A percentile compares a stretch with the other conserved stretches of the same genome.
phyloP scores from a whole-genome alignment of 1,140 invertebrate species.

The Dolichoris vasculosae region DNA sequence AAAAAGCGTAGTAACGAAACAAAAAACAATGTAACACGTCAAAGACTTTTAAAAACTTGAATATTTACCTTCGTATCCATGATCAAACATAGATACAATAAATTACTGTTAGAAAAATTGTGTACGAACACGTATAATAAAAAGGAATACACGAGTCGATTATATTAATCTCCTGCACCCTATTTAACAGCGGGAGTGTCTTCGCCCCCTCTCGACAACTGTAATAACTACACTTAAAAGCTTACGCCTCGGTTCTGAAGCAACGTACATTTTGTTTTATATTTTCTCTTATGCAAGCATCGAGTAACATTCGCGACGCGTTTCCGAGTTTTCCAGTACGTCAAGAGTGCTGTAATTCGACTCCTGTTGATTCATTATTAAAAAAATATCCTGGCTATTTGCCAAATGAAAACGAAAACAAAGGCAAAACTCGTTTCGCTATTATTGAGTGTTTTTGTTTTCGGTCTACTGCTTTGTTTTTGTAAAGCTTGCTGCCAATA shows the following conservation, averaged over 20 bases:
- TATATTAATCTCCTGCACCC: conserved; percentile 1
- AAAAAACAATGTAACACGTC: not conserved
- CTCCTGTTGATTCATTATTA: not conserved
- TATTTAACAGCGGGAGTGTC: conserved; percentile 1
- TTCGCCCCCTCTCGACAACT: conserved; percentile 22
- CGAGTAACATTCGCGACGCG: no score
- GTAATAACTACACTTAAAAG: conserved; percentile 24
- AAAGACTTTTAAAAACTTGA: not conserved
- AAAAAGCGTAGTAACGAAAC: not conserved
- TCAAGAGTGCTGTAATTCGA: not conserved
- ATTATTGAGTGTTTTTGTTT: no score
- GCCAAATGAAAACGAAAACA: not conserved
- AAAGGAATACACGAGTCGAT: not conserved
- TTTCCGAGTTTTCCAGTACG: not conserved
- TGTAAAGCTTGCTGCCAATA: no score
- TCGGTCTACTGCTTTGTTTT: no score
- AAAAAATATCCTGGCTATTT: not conserved
- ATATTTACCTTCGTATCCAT: conserved; percentile 2
- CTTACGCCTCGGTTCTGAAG: not conserved
- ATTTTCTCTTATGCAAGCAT: not conserved
- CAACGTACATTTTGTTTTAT: not conserved
- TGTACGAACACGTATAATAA: not conserved
- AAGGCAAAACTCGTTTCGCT: not conserved
- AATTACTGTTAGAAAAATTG: not conserved
- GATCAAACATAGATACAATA: not conserved